Evolutionary conservation across 2,797 vertebrate species (phyloP), one percentile per base, ranked within the genome.

Genomic region (Melanogrammus aeglefinus): DNA sequence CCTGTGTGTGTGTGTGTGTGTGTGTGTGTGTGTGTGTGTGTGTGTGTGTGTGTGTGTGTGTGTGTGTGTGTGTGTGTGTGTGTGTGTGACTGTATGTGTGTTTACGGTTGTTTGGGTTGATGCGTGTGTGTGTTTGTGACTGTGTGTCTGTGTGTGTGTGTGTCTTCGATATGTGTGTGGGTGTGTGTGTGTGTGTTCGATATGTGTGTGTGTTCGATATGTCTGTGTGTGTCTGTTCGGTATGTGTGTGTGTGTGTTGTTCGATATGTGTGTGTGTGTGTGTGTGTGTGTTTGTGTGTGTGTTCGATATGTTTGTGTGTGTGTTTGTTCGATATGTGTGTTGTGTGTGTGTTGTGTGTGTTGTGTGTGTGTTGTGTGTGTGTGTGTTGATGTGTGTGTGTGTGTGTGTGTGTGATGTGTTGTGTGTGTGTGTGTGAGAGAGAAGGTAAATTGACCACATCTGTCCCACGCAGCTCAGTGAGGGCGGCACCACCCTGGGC

Each of bases 391-490:
- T 31, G 2, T 31, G 29, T 31, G 29, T 66, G 63, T n/a, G 24
- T 66, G 63, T 27, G 29, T 31, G 29, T 31, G 29, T 31, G 31
- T 33, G 31, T 33, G 31, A 3, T 33, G 3, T 4, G 31, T 33
- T 33, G 3, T 27, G n/a, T 27, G 21, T 69, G 47, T 51, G 16
- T 16, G 47, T 16, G 13, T 51, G 14, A 4, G 47, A 77, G 21
- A 0, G n/a, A 33, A 72, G 75, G 2, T 73, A 74, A 75, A 35
- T 29, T 35, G 36, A 27, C 75, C 71, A 14, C 14, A 18, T 81
- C 69, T 57, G 6, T 74, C 33, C 66, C 29, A 1, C n/a, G 4
- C 75, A 63, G 47, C 74, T 81, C 39, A 80, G 77, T 77, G 78
- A 74, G 14, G 76, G 38, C 71, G 74, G 38, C 47, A 39, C 72